Conservation (phyloP, 2,888 invertebrate species). For the Synanthedon andrenaeformis region DNA sequence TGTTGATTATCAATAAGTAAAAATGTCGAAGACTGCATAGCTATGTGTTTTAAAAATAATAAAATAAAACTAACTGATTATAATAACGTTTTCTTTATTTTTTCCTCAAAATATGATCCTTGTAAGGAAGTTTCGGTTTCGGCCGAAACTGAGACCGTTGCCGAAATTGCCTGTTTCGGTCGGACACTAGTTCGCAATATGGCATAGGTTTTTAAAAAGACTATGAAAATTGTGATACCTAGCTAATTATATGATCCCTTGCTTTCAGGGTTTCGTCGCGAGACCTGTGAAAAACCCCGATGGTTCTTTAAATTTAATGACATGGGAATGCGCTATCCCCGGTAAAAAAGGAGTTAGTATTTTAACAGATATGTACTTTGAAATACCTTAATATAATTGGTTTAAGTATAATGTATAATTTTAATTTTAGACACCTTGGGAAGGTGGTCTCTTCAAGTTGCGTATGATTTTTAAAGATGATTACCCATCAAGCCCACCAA, state of each 20-base stretch:
- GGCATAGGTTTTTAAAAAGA: neutral
- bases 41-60: no score
- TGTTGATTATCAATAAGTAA: no score
- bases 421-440: slow-evolving; percentile 88
- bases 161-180: no score
- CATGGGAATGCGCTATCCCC: slow-evolving; percentile 99
- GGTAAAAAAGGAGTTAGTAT: slow-evolving; percentile 90
- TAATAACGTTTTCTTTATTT: no score
- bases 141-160: no score
- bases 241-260: slow-evolving; percentile 16
- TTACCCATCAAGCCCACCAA: slow-evolving; percentile 98
- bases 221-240: neutral
- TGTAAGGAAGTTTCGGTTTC: no score
- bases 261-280: slow-evolving; percentile 90
- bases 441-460: slow-evolving; percentile 95
- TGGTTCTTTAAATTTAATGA: slow-evolving; percentile 96
- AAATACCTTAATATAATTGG: no score
- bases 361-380: neutral
- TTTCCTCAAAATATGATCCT: no score
- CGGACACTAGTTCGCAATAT: no score
- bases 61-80: no score
- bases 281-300: slow-evolving; percentile 95
- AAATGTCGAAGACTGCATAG: no score
- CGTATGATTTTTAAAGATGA: slow-evolving; percentile 99
- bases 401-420: no score